A percentile compares a stretch with the other conserved stretches of the same genome.
Conservation (phyloP, 1,140 invertebrate species). For the Philopotamus ludificatus region DNA sequence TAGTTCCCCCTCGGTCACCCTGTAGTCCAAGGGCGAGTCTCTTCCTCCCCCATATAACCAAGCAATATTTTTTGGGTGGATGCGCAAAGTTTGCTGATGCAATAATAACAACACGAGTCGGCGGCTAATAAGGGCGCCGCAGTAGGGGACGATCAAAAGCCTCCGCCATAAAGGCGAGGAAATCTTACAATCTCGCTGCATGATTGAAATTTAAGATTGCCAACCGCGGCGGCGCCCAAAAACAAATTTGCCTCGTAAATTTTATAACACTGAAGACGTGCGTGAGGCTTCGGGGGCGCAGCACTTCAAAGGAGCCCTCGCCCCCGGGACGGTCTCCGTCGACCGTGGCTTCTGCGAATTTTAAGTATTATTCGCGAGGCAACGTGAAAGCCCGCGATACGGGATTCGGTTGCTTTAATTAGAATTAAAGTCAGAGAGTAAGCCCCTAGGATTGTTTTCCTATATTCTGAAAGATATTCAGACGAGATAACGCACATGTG, state of each 20-base stretch:
- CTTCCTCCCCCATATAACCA: neutral
- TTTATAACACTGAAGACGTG: slow-evolving; percentile 10
- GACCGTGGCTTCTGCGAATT: too few species aligned
- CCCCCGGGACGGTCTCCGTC: too few species aligned
- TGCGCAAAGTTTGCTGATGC: slow-evolving; percentile 38
- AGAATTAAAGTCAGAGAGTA: too few species aligned
- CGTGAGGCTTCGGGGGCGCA: neutral
- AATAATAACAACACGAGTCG: slow-evolving; percentile 34
- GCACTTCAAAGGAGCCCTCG: too few species aligned
- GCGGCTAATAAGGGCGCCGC: slow-evolving; percentile 33
- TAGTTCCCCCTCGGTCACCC: neutral
- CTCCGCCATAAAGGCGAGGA: slow-evolving; percentile 30
- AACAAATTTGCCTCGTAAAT: slow-evolving; percentile 20
- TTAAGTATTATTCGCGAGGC: too few species aligned
- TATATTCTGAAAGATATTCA: too few species aligned
- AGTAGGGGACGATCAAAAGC: slow-evolving; percentile 28
- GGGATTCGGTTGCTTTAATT: too few species aligned
- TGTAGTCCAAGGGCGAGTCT: neutral
- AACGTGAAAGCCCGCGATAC: too few species aligned
- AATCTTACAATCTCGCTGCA: slow-evolving; percentile 38
- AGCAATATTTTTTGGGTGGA: slow-evolving; percentile 38
- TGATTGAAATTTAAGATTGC: slow-evolving; percentile 41
- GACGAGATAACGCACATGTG: too few species aligned
- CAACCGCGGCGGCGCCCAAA: slow-evolving; percentile 3
- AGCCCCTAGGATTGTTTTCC: too few species aligned